These are phyloP conservation scores for Phaetusa simplex DNA, from an alignment of 2,113 vertebrate species.

Conservation along the genomic window DNA sequence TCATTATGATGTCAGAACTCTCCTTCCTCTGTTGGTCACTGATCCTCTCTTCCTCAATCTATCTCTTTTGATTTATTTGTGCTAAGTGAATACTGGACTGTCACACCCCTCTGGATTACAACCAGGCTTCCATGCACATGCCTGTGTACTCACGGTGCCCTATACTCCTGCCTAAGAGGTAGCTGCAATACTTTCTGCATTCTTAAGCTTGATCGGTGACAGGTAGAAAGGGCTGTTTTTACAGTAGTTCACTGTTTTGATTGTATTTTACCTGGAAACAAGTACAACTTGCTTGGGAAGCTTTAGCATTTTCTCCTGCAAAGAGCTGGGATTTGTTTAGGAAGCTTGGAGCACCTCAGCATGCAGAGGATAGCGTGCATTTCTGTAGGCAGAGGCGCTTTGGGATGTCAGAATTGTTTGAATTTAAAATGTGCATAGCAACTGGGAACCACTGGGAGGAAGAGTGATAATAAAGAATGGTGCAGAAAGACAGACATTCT, in stretches of 20 bases:
- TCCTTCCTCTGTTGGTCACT: background rate
- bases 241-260: background rate
- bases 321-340: background rate
- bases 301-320: background rate
- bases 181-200: background rate
- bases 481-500: background rate
- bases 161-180: background rate
- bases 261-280: background rate
- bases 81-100: background rate
- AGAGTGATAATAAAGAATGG: background rate
- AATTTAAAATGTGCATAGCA: background rate
- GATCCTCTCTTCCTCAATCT: background rate
- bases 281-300: background rate
- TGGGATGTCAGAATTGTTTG: background rate
- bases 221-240: background rate
- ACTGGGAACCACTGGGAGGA: background rate
- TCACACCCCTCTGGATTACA: background rate
- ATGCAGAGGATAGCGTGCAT: background rate
- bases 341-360: background rate
- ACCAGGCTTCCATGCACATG: background rate
- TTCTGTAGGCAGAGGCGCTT: background rate
- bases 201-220: background rate
- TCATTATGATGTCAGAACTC: background rate
- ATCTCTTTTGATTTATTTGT: background rate
- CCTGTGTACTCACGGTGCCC: background rate